Conservation (phyloP, 92 coral and sea anemone genomes). For the Parazoanthus atlanticus region DNA sequence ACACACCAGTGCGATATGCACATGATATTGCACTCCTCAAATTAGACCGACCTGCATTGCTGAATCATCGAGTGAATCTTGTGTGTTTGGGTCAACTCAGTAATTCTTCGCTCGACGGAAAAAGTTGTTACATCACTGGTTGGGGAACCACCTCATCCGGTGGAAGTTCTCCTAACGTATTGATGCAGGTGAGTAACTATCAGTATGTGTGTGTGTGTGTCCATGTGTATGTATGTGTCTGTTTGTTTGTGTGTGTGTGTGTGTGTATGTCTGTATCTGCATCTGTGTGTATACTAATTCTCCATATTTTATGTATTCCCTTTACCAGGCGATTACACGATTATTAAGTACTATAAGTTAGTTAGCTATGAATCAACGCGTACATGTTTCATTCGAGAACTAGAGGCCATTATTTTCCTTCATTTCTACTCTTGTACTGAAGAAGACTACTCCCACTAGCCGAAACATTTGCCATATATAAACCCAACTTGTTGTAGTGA, state of each 20-base stretch:
- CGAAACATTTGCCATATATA: too few relatives aligned
- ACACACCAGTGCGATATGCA: conserved; percentile 19
- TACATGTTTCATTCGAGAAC: too few relatives aligned
- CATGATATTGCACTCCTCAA: conserved; percentile 36
- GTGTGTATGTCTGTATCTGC: not conserved
- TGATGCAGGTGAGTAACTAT: conserved; percentile 2
- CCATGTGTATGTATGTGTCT: too few relatives aligned
- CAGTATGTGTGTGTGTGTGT: not conserved
- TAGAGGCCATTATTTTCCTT: too few relatives aligned
- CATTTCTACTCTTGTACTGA: too few relatives aligned
- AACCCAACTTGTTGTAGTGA: too few relatives aligned
- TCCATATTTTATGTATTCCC: too few relatives aligned
- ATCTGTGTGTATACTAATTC: not conserved
- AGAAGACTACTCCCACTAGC: too few relatives aligned
- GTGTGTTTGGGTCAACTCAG: conserved; percentile 21
- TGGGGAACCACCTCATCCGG: conserved; percentile 37
- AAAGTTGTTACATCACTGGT: conserved; percentile 27
- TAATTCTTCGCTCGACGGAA: conserved; percentile 5
- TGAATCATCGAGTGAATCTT: conserved; percentile 28
- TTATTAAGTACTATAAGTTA: too few relatives aligned
- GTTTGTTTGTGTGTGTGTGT: too few relatives aligned
- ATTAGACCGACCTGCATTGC: conserved; percentile 9
- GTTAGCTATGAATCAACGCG: too few relatives aligned
- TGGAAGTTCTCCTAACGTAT: not conserved
- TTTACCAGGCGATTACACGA: too few relatives aligned